Evolutionary conservation across 2,888 invertebrate species (phyloP).

Genomic region (Scrobipalpa costella): DNA sequence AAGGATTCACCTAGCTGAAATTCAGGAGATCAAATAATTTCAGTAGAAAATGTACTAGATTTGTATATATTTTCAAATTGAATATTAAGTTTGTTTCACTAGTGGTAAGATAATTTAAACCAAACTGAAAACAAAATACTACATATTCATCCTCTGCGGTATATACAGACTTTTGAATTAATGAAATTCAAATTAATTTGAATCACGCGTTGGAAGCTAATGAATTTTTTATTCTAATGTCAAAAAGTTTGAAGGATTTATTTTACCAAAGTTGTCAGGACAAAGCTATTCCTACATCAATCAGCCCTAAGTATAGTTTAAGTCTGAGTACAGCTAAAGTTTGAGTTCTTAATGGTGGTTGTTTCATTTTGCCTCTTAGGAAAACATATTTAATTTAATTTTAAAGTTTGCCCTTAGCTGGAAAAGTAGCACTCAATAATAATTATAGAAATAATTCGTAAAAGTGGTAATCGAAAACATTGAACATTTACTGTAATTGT

Average conservation of each 20-base stretch:
- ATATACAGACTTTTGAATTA: no score
- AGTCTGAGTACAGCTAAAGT: neutral
- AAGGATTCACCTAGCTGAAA: conserved; percentile 4
- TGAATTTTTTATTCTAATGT: neutral
- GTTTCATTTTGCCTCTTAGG: neutral
- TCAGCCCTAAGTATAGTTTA: neutral
- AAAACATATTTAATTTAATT: no score
- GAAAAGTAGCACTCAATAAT: no score
- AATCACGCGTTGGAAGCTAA: neutral
- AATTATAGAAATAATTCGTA: no score
- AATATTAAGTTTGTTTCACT: no score
- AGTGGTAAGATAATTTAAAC: no score
- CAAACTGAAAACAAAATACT: no score
- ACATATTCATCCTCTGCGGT: no score
- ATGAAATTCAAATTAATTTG: neutral
- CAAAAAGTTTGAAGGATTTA: neutral
- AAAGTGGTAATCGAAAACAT: no score
- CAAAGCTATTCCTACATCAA: neutral
- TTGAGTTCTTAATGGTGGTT: neutral
- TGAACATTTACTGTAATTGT: no score
- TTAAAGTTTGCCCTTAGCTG: no score
- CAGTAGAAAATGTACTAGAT: neutral
- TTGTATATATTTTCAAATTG: neutral
- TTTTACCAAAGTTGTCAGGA: neutral
- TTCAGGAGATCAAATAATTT: neutral